These are phyloP conservation scores for Thecocarcelia acutangulata DNA, from an alignment of 2,888 invertebrate species.

Conservation along the genomic window DNA sequence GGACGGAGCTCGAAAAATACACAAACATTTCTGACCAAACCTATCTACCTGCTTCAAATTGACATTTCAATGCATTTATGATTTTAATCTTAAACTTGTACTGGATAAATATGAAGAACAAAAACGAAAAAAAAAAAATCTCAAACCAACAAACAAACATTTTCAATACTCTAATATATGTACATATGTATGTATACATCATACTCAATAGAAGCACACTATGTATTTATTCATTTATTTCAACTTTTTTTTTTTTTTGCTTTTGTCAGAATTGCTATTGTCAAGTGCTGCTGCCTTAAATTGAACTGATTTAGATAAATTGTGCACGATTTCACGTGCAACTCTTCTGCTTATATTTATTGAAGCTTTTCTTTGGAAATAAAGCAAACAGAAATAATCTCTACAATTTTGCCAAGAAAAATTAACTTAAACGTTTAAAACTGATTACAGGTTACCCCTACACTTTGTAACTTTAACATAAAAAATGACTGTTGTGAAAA, in stretches of 20 bases:
- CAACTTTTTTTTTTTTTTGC: background rate
- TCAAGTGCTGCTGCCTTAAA: conserved; percentile 69
- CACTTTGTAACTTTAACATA: background rate
- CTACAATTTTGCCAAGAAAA: conserved; percentile 29
- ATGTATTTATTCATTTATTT: background rate
- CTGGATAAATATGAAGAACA: conserved; percentile 41
- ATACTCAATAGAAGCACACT: background rate
- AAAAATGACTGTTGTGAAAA: too few species aligned
- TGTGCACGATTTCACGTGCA: conserved; percentile 70
- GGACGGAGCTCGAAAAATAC: conserved; percentile 29
- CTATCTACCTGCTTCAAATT: conserved; percentile 71
- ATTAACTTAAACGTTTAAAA: background rate
- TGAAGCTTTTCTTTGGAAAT: conserved; percentile 56
- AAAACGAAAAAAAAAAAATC: conserved; percentile 31
- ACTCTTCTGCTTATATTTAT: conserved; percentile 63
- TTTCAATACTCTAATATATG: conserved; percentile 3
- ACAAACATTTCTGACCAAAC: conserved; percentile 67
- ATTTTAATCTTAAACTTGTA: conserved; percentile 75
- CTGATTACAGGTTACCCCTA: conserved; percentile 19
- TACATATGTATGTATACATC: background rate
- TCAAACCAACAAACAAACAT: conserved; percentile 21
- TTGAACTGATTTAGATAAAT: conserved; percentile 70
- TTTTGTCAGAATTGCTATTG: conserved; percentile 57
- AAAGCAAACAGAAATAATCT: conserved; percentile 15
- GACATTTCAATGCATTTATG: conserved; percentile 80